These are phyloP conservation scores for Amiota mariae DNA, from an alignment of 2,888 invertebrate species.

Conservation along the genomic window DNA sequence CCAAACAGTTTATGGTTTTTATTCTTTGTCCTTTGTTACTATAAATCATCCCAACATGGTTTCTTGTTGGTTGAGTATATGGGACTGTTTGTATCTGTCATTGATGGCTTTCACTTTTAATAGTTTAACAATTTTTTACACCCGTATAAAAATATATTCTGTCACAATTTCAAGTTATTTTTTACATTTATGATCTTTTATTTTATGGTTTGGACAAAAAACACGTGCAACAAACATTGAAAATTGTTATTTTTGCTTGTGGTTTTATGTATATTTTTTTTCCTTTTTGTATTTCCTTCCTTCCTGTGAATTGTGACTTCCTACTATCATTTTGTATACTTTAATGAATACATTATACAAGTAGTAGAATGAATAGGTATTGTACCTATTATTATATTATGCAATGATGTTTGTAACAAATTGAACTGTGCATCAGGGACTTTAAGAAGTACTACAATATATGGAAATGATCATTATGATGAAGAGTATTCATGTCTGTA, in stretches of 20 bases:
- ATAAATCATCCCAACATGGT: background rate
- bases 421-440: no score
- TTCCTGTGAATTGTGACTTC: background rate
- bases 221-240: background rate
- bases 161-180: background rate
- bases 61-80: background rate
- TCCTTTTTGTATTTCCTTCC: background rate
- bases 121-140: background rate
- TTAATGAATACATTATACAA: no score
- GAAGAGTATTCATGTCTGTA: no score
- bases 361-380: no score
- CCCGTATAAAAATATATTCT: background rate
- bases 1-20: no score
- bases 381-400: no score
- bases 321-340: background rate
- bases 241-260: background rate
- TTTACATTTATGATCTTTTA: background rate
- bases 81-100: background rate
- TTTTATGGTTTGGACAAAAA: slow-evolving; percentile 4
- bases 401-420: no score
- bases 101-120: background rate
- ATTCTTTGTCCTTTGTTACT: no score
- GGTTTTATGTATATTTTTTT: background rate
- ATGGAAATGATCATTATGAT: no score
- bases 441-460: no score